Evolutionary conservation across 2,797 vertebrate genomes (phyloP), one percentile per base, ranked within the genome.

Genomic region (Steatocranus sp.): DNA sequence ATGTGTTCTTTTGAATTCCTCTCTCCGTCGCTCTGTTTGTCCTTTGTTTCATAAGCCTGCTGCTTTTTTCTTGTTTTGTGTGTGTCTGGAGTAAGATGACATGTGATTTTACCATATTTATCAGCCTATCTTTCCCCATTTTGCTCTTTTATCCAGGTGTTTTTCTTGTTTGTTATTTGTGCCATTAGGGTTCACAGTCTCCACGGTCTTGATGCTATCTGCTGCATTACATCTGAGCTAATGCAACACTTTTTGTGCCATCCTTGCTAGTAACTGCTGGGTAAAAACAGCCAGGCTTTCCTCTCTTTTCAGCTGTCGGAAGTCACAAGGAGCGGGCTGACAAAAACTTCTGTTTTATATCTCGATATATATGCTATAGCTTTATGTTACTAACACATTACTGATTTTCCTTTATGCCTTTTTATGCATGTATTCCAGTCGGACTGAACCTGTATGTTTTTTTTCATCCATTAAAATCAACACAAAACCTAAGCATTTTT

Each of bases 31-130:
- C 78, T 85, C 82, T 85, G 76, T 86, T 87, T 82, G 38, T 87
- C 87, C 63, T 83, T 90, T 88, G 78, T 90, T 92, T 92, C 87
- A 83, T 90, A 76, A 89, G 73, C 66, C 84, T 38, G 83, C 89
- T 90, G 79, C 66, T 50, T 77, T 79, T 73, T 8, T 20, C 11
- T 20, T 63, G 11, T 20, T 63, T 5, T 12, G 32, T 63, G 56
- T 27, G 78, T 81, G 81, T 89, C 79, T 85, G 49, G 27, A 36
- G 18, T 61, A 20, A 51, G 81, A 87, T 82, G 84, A 85, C 81
- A 75, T 81, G 53, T 85, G 90, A 75, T 87, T 89, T 85, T 66
- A 80, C 51, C 53, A 73, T 83, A 86, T 92, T 87, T 90, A 83
- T 89, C 78, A 5, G 46, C 81, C 82, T 34, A 6, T 84, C 73